Base-by-base conservation (phyloP, 2,113 vertebrate species). In the Oryzias curvinotus region DNA sequence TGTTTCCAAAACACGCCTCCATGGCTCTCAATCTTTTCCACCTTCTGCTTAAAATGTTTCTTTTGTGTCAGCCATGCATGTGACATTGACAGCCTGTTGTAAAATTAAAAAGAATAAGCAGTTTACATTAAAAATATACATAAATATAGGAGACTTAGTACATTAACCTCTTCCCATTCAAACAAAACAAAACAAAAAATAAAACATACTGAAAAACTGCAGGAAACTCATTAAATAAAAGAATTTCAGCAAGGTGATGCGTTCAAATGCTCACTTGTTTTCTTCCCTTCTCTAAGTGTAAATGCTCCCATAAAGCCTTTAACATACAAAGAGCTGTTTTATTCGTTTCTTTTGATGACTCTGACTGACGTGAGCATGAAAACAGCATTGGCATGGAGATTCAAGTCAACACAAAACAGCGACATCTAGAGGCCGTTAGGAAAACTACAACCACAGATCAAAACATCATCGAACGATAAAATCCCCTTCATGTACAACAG, bases 1-100 rank as follows among this genome's bases (percentile, higher is more conserved):
- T 75, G 63, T 80, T 94, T 49, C 93, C 94, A 67, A 93, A 92
- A 14, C 92, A 89, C 71, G 91, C 70, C 88, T 96, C 93, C 93
- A 94, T 94, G 65, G 47, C 74, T 52, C 65, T 19, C 2, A 12
- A 44, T 26, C 55, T 56, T 48, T 68, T 59, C 58, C 10, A 17
- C 28, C 60, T 62, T 61, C 41, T 51, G 4, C 15, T 52, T 51
- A 3, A 56, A 53, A 46, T 49, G 36, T 65, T 64, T 2, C 5
- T 14, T 41, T 61, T 25, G 43, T 49, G n/a, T 30, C 26, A 5
- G 52, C 64, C 65, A 52, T 51, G 43, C 5, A 28, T 75, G 65
- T 72, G 54, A 74, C 71, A 66, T 36, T 52, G 53, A 65, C n/a
- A 18, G 10, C 52, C 78, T 78, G 58, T 53, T 23, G 63, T 21